Percentiles rank a stretch among this genome's conserved stretches.
phyloP scores from a whole-genome alignment of 2,113 vertebrate species.

The Neofelis nebulosa region DNA sequence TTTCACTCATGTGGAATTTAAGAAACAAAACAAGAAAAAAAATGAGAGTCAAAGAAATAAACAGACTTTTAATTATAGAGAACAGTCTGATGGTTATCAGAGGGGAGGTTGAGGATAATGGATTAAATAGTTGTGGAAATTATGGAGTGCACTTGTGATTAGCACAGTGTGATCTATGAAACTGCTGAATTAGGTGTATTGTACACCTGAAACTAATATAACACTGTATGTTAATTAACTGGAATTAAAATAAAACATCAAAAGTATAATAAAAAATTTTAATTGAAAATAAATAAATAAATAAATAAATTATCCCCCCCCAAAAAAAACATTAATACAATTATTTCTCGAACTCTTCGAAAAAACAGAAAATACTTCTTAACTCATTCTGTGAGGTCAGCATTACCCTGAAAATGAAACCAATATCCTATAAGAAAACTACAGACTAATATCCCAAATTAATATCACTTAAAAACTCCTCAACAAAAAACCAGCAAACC shows the following conservation, averaged over 20 bases:
- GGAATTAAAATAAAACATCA: background rate
- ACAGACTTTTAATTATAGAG: too few relatives aligned
- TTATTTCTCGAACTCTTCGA: background rate
- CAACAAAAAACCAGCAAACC: background rate
- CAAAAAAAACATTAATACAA: background rate
- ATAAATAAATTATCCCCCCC: background rate
- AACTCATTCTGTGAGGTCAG: background rate
- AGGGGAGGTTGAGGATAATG: too few relatives aligned
- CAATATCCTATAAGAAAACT: background rate
- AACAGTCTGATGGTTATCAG: too few relatives aligned
- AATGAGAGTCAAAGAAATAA: too few relatives aligned
- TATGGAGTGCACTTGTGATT: too few relatives aligned
- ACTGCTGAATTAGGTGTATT: too few relatives aligned
- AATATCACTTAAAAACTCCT: background rate
- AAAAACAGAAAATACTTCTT: background rate
- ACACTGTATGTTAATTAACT: background rate
- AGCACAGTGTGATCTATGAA: too few relatives aligned
- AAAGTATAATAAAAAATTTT: background rate
- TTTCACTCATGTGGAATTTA: too few relatives aligned
- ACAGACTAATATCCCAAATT: background rate
- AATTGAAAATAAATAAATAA: background rate
- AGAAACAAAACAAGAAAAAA: too few relatives aligned
- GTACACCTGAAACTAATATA: background rate
- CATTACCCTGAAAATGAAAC: background rate
- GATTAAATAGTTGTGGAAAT: too few relatives aligned